Percentiles rank a stretch among this genome's conserved stretches.
Conservation (phyloP, 2,888 invertebrate species). For the Rapana venosa region DNA sequence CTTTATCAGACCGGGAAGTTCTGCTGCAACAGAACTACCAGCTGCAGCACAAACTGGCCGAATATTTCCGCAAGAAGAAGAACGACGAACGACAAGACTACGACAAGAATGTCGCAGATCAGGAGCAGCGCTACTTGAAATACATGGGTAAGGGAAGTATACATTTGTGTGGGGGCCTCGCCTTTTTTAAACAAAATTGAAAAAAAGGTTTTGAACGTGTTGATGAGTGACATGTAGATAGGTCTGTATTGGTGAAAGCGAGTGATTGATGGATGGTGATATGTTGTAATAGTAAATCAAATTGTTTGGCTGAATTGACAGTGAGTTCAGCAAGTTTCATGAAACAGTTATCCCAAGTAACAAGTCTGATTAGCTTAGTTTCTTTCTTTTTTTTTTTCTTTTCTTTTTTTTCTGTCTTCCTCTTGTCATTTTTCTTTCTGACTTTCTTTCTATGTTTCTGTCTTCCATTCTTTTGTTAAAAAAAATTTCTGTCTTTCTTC, state of each 20-base stretch:
- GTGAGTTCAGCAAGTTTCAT: no score
- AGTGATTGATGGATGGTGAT: no score
- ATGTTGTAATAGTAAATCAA: no score
- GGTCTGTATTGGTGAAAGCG: no score
- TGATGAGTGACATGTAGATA: neutral
- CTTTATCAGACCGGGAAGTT: slow-evolving; percentile 72
- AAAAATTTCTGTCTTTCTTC: neutral
- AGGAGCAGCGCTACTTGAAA: slow-evolving; percentile 78
- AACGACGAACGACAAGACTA: slow-evolving; percentile 75
- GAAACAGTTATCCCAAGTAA: no score
- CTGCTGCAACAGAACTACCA: slow-evolving; percentile 74
- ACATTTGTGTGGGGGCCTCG: neutral
- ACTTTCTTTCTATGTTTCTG: no score
- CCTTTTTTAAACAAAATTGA: neutral
- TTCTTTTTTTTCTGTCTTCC: neutral
- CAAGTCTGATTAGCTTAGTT: no score
- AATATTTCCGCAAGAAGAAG: slow-evolving; percentile 77
- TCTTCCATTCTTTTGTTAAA: no score
- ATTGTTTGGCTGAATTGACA: no score
- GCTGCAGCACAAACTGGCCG: slow-evolving; percentile 78
- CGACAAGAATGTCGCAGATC: slow-evolving; percentile 77
- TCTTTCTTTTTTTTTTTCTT: neutral
- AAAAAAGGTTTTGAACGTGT: neutral
- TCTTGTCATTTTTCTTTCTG: no score
- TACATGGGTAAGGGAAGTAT: slow-evolving; percentile 70